A percentile compares a stretch with the other conserved stretches of the same genome.
These are phyloP conservation scores for Hydrozoanthus tunicans DNA, from an alignment of 64 coral and sea anemone species.

Conservation along the genomic window DNA sequence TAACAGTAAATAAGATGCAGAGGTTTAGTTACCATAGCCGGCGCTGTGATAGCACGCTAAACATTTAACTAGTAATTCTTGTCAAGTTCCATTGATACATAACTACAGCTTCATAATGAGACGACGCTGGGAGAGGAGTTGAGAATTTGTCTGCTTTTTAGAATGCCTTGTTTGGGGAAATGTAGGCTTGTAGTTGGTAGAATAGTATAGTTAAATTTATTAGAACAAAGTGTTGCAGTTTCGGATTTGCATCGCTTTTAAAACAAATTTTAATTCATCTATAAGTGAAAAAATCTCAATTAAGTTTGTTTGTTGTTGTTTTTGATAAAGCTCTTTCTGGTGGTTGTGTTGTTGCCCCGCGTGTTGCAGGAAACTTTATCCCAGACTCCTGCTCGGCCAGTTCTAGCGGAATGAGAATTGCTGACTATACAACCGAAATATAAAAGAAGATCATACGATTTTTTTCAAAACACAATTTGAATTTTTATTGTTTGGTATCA, in stretches of 20 bases:
- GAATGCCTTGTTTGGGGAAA: no score
- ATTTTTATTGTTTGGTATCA: no score
- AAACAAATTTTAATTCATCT: not conserved
- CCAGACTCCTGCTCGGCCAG: not conserved
- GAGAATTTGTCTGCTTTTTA: not conserved
- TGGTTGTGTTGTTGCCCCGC: constrained; percentile 21
- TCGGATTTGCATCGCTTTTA: not conserved
- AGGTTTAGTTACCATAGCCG: not conserved
- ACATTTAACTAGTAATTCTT: not conserved
- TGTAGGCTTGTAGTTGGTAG: no score
- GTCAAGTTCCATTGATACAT: not conserved
- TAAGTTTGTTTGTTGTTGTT: constrained; percentile 18
- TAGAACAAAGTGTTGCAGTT: no score
- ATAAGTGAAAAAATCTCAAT: not conserved
- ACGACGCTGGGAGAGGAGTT: not conserved
- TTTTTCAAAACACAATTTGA: no score
- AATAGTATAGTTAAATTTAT: not conserved
- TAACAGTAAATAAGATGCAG: not conserved
- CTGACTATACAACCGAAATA: not conserved
- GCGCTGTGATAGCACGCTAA: not conserved
- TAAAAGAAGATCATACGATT: not conserved
- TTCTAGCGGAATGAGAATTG: not conserved
- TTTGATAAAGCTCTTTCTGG: not conserved
- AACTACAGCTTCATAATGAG: not conserved
- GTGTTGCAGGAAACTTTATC: not conserved